phyloP scores from a whole-genome alignment of 2,113 vertebrate genomes.

The Melanocharis versteri region DNA sequence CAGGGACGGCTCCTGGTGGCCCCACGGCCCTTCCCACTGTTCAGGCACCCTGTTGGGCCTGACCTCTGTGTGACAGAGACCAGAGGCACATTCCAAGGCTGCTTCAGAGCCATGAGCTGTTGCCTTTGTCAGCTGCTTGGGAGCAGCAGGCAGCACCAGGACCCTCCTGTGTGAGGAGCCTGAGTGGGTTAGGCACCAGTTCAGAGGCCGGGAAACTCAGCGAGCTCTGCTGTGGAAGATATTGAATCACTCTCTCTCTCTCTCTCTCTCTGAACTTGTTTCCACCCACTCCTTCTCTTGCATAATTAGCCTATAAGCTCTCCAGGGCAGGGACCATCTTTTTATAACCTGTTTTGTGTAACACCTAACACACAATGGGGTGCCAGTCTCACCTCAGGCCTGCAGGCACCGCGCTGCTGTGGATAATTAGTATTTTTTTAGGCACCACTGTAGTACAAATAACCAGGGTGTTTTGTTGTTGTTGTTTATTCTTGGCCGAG shows the following conservation, averaged over 20 bases:
- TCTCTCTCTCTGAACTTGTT: conserved; percentile 50
- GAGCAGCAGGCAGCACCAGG: background rate
- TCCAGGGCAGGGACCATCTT: conserved; percentile 50
- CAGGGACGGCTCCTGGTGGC: background rate
- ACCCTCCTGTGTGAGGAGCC: background rate
- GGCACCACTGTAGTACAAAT: conserved; percentile 41
- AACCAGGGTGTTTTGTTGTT: conserved; percentile 32
- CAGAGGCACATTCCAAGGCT: background rate
- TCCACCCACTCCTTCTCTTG: conserved; percentile 52
- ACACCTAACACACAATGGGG: conserved; percentile 45
- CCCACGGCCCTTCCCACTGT: accelerated
- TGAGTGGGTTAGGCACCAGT: background rate
- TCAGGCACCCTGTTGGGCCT: background rate
- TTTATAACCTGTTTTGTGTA: conserved; percentile 52
- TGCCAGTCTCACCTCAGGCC: conserved; percentile 51
- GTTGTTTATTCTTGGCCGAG: conserved; percentile 27
- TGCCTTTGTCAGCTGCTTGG: background rate
- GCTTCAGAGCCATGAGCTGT: background rate
- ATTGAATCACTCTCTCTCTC: background rate
- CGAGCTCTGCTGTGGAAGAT: background rate
- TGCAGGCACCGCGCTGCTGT: background rate
- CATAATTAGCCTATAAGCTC: conserved; percentile 29
- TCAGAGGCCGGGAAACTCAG: background rate
- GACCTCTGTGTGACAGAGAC: background rate
- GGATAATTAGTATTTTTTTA: conserved; percentile 52